A percentile compares a stretch with the other conserved stretches of the same genome.
phyloP scores from a whole-genome alignment of 2,113 vertebrate species.

The Tragulus kanchil region DNA sequence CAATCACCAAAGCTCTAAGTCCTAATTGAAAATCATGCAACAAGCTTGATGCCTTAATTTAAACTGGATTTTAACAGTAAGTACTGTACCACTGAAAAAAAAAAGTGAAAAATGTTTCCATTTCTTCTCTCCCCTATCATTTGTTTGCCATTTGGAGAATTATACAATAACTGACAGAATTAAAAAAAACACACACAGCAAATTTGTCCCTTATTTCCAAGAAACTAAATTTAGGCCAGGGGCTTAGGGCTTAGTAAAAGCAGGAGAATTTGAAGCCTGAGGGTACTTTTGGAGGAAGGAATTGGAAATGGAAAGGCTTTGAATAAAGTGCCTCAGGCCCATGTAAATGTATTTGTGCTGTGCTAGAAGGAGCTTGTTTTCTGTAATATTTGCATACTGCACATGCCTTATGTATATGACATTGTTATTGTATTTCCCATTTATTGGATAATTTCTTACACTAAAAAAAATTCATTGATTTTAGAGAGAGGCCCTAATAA shows the following conservation, averaged over 20 bases:
- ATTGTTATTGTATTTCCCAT: slow-evolving; percentile 51
- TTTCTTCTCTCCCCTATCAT: slow-evolving; percentile 46
- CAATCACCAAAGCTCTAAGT: slow-evolving; percentile 60
- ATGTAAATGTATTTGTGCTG: slow-evolving; percentile 42
- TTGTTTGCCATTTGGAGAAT: slow-evolving; percentile 73
- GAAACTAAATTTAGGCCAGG: slow-evolving; percentile 75
- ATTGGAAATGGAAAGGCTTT: slow-evolving; percentile 66
- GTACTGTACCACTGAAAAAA: neutral
- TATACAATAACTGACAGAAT: slow-evolving; percentile 57
- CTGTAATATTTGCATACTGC: slow-evolving; percentile 44
- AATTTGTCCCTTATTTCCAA: slow-evolving; percentile 66
- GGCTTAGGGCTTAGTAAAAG: slow-evolving; percentile 67
- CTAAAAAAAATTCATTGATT: slow-evolving; percentile 47
- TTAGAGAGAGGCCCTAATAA: slow-evolving; percentile 25
- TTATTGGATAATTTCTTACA: slow-evolving; percentile 63
- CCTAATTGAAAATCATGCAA: slow-evolving; percentile 67
- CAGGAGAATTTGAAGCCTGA: slow-evolving; percentile 61
- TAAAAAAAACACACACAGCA: neutral
- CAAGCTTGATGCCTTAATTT: slow-evolving; percentile 66
- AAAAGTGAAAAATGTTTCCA: neutral
- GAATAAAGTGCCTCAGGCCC: slow-evolving; percentile 65
- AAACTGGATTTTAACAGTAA: slow-evolving; percentile 63
- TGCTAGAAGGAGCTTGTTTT: slow-evolving; percentile 64
- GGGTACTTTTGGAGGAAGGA: slow-evolving; percentile 67
- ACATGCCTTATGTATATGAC: neutral